Conservation (phyloP, 2,113 vertebrate species). For the Emydura subglobosa region DNA sequence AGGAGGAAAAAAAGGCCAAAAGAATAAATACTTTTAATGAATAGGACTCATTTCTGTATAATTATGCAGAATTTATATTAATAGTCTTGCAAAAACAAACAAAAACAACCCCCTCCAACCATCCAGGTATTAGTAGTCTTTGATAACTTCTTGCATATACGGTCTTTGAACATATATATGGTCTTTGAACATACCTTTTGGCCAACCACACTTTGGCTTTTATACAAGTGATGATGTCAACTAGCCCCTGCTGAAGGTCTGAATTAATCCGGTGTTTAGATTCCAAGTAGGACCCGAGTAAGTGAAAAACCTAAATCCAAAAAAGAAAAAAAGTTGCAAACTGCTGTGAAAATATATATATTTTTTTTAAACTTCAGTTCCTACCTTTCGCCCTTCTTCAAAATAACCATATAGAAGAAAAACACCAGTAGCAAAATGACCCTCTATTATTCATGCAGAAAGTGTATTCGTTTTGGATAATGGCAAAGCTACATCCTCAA, state of each 20-base stretch:
- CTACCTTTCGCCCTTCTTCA: constrained; percentile 48
- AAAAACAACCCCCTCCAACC: neutral
- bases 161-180: constrained; percentile 73
- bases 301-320: constrained; percentile 87
- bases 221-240: constrained; percentile 80
- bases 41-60: neutral
- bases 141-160: neutral
- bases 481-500: neutral
- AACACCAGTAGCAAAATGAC: constrained; percentile 44
- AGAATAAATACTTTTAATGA: neutral
- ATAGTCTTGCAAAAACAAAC: neutral
- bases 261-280: constrained; percentile 83
- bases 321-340: constrained; percentile 40
- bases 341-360: constrained; percentile 69
- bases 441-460: constrained; percentile 23
- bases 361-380: constrained; percentile 47
- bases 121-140: neutral
- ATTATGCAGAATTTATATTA: constrained; percentile 18
- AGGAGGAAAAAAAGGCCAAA: neutral
- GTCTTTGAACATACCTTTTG: constrained; percentile 85
- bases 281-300: constrained; percentile 89
- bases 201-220: constrained; percentile 90
- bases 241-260: constrained; percentile 76
- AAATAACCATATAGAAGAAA: constrained; percentile 44
- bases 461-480: neutral